A percentile compares a stretch with the other conserved stretches of the same genome.
Evolutionary conservation across 2,888 invertebrate species (phyloP).

Genomic region (Ormyrus pomaceus): DNA sequence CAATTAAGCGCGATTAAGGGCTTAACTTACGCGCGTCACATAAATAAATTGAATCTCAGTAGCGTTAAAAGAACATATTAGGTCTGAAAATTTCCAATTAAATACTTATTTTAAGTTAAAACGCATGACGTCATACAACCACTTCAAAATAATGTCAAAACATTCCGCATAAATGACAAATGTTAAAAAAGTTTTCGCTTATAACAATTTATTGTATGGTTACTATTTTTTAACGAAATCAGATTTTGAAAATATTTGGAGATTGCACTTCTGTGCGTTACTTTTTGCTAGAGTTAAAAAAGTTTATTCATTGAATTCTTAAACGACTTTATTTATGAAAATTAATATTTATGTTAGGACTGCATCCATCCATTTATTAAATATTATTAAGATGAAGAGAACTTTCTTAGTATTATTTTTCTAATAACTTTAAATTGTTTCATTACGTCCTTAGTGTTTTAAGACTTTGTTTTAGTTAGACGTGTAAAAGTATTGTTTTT

Average conservation of each 20-base stretch:
- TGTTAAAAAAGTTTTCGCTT: slow-evolving; percentile 29
- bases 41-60: slow-evolving; percentile 44
- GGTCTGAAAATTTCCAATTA: slow-evolving; percentile 18
- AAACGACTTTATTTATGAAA: slow-evolving; percentile 19
- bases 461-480: slow-evolving; percentile 3
- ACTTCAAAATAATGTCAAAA: slow-evolving; percentile 10
- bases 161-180: slow-evolving; percentile 40
- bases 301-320: slow-evolving; percentile 34
- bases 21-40: slow-evolving; percentile 40
- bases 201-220: slow-evolving; percentile 56
- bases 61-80: slow-evolving; percentile 18
- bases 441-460: slow-evolving; percentile 8
- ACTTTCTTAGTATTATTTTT: slow-evolving; percentile 7
- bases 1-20: slow-evolving; percentile 17
- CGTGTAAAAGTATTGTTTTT: neutral
- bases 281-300: slow-evolving; percentile 36
- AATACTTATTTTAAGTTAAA: slow-evolving; percentile 21
- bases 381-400: slow-evolving; percentile 10
- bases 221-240: slow-evolving; percentile 61
- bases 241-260: slow-evolving; percentile 52
- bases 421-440: slow-evolving; percentile 21
- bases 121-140: slow-evolving; percentile 5
- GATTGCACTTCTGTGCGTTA: slow-evolving; percentile 21
- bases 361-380: slow-evolving; percentile 48
- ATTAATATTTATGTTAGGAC: slow-evolving; percentile 37